These are phyloP conservation scores for Lasiurus borealis DNA, from an alignment of 2,113 vertebrate genomes.

Conservation along the genomic window DNA sequence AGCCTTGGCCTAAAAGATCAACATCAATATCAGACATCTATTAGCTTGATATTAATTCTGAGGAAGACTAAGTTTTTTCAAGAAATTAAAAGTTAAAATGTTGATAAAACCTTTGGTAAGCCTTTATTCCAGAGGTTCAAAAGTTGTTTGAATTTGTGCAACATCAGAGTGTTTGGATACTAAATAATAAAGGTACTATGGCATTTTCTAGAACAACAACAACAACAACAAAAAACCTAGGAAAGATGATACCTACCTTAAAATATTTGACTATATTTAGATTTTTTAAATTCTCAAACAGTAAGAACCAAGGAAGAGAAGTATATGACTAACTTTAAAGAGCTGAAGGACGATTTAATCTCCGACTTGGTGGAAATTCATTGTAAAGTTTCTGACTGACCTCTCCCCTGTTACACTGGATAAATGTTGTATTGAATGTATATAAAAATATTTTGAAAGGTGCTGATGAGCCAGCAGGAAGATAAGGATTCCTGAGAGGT, in stretches of 20 bases:
- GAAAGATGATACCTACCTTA: background rate
- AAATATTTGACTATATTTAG: conserved; percentile 42
- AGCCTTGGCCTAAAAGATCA: background rate
- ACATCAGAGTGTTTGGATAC: background rate
- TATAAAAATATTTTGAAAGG: background rate
- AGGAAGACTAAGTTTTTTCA: conserved; percentile 31
- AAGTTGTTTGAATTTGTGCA: conserved; percentile 53
- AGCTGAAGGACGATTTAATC: conserved; percentile 9
- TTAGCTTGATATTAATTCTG: conserved; percentile 5
- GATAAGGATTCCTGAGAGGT: background rate
- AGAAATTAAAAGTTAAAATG: conserved; percentile 3
- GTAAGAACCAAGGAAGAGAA: conserved; percentile 1
- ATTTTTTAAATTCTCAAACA: background rate
- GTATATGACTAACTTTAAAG: background rate
- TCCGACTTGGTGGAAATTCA: background rate
- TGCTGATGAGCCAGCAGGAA: background rate
- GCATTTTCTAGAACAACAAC: background rate
- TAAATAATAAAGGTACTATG: conserved; percentile 22
- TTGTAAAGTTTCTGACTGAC: background rate
- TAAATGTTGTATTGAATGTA: background rate
- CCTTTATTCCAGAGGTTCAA: conserved; percentile 52
- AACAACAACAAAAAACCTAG: no score
- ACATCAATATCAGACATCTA: background rate
- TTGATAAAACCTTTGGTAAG: conserved; percentile 8
- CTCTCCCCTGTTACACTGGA: background rate